Conservation (phyloP, 2,888 invertebrate species). For the Nemurella pictetii region DNA sequence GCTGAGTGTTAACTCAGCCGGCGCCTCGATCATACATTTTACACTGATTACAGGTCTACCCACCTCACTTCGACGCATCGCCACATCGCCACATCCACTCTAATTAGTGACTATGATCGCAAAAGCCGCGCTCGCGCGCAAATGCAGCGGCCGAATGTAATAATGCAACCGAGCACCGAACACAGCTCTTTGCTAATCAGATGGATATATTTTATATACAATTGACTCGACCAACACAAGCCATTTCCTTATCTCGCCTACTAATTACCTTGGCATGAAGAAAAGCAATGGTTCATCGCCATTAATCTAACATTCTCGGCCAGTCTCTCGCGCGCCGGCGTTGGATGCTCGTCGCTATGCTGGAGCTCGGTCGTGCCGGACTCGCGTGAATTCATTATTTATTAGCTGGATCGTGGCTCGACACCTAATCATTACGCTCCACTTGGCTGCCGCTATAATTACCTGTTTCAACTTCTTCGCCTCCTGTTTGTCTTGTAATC, state of each 20-base stretch:
- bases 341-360: no score
- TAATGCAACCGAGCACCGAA: neutral
- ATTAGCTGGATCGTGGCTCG: slow-evolving; percentile 35
- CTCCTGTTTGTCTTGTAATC: slow-evolving; percentile 33
- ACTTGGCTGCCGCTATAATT: slow-evolving; percentile 32
- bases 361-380: neutral
- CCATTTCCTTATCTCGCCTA: slow-evolving; percentile 9
- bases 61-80: neutral
- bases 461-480: slow-evolving; percentile 34
- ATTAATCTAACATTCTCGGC: slow-evolving; percentile 20
- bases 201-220: neutral
- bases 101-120: neutral
- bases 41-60: neutral
- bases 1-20: neutral
- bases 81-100: neutral
- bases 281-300: neutral
- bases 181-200: neutral
- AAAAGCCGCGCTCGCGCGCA: neutral
- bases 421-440: slow-evolving; percentile 36
- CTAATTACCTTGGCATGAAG: slow-evolving; percentile 22
- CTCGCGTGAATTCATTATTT: slow-evolving; percentile 37
- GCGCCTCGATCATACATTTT: neutral
- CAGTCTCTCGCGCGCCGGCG: neutral
- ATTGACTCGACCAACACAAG: neutral
- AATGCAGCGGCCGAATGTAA: neutral